Base-by-base conservation (phyloP, 2,888 invertebrate genomes). In the Troides aeacus region DNA sequence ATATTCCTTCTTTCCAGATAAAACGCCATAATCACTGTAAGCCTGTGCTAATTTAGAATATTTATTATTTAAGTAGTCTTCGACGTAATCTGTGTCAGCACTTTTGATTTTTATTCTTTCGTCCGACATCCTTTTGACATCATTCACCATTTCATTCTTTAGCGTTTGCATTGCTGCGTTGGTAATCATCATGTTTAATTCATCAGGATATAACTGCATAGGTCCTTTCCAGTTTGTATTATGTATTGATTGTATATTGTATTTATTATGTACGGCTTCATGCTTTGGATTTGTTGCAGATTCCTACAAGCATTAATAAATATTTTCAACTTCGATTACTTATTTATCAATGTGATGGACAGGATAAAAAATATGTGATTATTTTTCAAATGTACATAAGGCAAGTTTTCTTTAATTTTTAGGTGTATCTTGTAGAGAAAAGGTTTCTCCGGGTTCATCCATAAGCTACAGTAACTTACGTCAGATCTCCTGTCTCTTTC, bases 11-110 rank as follows among this genome's bases (percentile, higher is more conserved):
- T 86, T 88, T 1, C 71, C 81, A 61, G 85, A 79, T 0, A 91
- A 59, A 0, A 92, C 90, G 2, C 91, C 92, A 70, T 92, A 92
- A 66, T 92, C 92, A 71, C 91, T 92, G 53, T 92, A 92, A 0
- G 91, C 91, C 79, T 92, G 91, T 0, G 90, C 89, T 18, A 87
- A 66, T 63, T 79, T 85, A 24, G 81, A 79, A 64, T 83, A 82
- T 73, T 85, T 87, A 58, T 77, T 80, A 21, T 79, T 76, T 2
- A 84, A 59, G 76, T 88, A 88, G 60, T 86, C 85, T 75, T 89
- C 87, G 2, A 88, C 74, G 58, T 89, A 88, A 64, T 90, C 83
- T 0, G 82, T 71, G 63, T 90, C 88, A 2, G 76, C 79, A 0
- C 79, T n/a, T 24, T 78, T 74, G 7, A 68, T 69, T 42, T 79